These are phyloP conservation scores for Macquaria ambigua DNA, from an alignment of 2,113 vertebrate genomes.

Conservation along the genomic window DNA sequence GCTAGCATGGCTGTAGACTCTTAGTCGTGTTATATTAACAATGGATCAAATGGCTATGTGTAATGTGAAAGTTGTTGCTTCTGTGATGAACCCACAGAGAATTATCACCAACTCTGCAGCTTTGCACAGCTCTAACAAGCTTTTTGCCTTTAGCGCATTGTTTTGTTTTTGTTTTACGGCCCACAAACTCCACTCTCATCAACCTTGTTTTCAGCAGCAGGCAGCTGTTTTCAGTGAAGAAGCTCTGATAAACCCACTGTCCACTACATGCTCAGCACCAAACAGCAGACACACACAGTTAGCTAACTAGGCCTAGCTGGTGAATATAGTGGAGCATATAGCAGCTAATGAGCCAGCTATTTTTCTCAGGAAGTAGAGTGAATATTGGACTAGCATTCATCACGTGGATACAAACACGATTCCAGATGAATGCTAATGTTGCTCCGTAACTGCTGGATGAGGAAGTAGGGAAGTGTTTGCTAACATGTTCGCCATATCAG, in stretches of 20 bases:
- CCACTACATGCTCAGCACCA: background rate
- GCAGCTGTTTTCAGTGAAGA: too few species aligned
- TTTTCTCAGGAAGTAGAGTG: too few species aligned
- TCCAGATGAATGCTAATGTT: background rate
- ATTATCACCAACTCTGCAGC: background rate
- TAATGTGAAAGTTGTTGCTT: background rate
- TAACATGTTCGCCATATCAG: background rate
- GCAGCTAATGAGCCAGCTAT: background rate
- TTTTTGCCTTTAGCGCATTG: too few species aligned
- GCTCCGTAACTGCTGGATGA: background rate
- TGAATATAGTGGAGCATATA: background rate
- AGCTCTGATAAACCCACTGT: background rate
- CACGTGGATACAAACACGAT: background rate
- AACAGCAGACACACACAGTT: background rate
- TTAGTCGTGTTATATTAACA: background rate
- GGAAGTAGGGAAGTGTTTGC: background rate
- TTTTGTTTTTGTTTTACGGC: too few species aligned
- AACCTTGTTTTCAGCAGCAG: too few species aligned
- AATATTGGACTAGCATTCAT: too few species aligned
- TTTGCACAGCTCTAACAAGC: too few species aligned
- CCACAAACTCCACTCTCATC: too few species aligned
- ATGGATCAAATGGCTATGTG: background rate
- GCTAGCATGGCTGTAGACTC: background rate
- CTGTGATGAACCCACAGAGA: background rate
- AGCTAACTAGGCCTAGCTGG: background rate